Conservation (phyloP, 2,797 vertebrate species). For the Notoglanidium macrostoma region DNA sequence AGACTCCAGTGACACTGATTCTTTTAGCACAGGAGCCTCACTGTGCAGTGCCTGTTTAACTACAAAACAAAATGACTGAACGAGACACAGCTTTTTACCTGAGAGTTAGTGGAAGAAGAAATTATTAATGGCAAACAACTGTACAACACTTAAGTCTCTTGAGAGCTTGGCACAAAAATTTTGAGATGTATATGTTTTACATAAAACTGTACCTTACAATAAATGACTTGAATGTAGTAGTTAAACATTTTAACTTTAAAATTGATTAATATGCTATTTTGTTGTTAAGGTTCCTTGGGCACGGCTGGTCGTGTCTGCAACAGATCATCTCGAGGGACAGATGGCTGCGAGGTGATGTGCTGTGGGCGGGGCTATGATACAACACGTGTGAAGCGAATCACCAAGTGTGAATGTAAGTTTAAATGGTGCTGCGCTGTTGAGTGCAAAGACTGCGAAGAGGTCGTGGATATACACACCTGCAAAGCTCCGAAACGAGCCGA, state of each 20-base stretch:
- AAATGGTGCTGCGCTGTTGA: slow-evolving; percentile 98
- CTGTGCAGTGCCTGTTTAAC: slow-evolving; percentile 64
- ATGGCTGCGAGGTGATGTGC: slow-evolving; percentile 98
- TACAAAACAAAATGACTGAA: slow-evolving; percentile 17
- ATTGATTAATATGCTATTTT: neutral
- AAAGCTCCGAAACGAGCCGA: slow-evolving; percentile 91
- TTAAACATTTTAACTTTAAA: neutral
- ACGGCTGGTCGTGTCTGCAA: slow-evolving; percentile 93
- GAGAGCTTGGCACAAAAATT: neutral
- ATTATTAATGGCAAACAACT: neutral
- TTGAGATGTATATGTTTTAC: neutral
- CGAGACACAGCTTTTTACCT: neutral
- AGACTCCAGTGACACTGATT: slow-evolving; percentile 62
- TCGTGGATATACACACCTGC: slow-evolving; percentile 96
- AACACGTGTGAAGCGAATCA: slow-evolving; percentile 88
- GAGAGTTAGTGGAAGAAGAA: neutral
- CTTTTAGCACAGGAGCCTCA: slow-evolving; percentile 70
- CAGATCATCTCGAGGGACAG: slow-evolving; percentile 89
- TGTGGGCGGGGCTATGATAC: slow-evolving; percentile 97
- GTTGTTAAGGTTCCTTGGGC: slow-evolving; percentile 86
- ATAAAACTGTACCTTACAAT: neutral
- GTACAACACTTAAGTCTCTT: neutral
- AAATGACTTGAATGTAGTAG: neutral
- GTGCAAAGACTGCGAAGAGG: slow-evolving; percentile 95
- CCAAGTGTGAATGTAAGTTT: slow-evolving; percentile 99